phyloP scores from a whole-genome alignment of 2,113 vertebrate species.

The Tricholaema leucomelas region DNA sequence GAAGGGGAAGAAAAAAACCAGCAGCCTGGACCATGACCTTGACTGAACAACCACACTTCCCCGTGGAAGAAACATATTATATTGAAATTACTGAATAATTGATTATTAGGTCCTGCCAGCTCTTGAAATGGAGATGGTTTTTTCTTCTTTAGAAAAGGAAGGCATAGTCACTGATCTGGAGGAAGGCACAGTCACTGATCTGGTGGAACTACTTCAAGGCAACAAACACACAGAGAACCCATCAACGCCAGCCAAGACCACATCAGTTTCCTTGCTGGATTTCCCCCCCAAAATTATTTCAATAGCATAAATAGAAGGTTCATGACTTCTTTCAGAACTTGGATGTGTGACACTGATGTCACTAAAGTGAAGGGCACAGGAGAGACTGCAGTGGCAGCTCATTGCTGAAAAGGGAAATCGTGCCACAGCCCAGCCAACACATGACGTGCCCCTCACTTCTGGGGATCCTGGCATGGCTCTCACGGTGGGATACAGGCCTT shows the following conservation, averaged over 20 bases:
- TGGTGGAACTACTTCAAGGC: neutral
- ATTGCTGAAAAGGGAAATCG: accelerated
- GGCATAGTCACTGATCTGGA: neutral
- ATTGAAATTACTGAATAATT: neutral
- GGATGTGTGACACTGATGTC: accelerated
- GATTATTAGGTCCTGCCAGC: neutral
- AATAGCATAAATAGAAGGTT: accelerated
- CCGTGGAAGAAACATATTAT: neutral
- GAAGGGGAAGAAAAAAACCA: neutral
- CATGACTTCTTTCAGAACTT: accelerated
- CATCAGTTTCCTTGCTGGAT: neutral
- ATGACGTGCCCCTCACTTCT: accelerated
- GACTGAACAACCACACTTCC: neutral
- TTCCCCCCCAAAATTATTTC: neutral
- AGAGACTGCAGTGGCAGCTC: neutral
- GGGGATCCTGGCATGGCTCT: accelerated
- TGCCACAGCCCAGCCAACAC: accelerated
- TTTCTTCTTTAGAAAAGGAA: neutral
- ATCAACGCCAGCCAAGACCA: neutral
- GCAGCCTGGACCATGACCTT: neutral
- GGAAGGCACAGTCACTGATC: neutral
- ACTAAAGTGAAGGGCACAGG: neutral
- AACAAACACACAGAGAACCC: neutral
- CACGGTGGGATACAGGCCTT: accelerated
- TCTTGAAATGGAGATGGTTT: neutral